A percentile compares a stretch with the other conserved stretches of the same genome.
These are phyloP conservation scores for Drosophila buzzatii DNA, from an alignment of 2,888 invertebrate species.

Conservation along the genomic window DNA sequence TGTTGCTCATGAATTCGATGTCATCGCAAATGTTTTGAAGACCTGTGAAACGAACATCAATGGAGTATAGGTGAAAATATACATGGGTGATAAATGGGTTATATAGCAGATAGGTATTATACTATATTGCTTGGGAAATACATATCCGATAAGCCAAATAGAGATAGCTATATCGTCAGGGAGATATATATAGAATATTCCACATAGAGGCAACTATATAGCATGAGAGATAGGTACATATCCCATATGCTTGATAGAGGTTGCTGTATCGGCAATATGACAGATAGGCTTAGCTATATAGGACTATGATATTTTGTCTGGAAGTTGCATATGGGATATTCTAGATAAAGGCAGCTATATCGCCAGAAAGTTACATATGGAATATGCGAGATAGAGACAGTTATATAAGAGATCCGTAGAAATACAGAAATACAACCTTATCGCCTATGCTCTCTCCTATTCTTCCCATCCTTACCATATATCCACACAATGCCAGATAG, in stretches of 20 bases:
- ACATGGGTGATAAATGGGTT: not conserved
- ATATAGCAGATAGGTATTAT: too few species aligned
- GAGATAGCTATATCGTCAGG: not conserved
- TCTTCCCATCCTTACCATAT: conserved; percentile 86
- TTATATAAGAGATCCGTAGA: too few species aligned
- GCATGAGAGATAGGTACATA: not conserved
- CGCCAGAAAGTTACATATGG: too few species aligned
- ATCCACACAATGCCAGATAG: conserved; percentile 87
- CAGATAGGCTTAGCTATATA: not conserved
- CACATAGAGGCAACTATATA: not conserved
- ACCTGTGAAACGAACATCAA: conserved; percentile 81
- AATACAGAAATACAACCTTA: too few species aligned
- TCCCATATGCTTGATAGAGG: not conserved
- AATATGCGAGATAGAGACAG: too few species aligned
- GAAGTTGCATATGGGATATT: not conserved
- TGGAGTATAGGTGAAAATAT: not conserved
- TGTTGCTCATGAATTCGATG: conserved; percentile 91
- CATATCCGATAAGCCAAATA: not conserved
- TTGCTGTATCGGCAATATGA: not conserved
- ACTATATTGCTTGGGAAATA: not conserved
- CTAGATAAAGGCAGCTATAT: not conserved
- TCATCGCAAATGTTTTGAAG: conserved; percentile 89
- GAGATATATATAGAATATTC: not conserved
- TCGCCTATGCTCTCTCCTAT: too few species aligned
- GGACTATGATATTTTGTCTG: not conserved